phyloP scores from a whole-genome alignment of 2,888 invertebrate genomes.

The Ectemnius cavifrons region DNA sequence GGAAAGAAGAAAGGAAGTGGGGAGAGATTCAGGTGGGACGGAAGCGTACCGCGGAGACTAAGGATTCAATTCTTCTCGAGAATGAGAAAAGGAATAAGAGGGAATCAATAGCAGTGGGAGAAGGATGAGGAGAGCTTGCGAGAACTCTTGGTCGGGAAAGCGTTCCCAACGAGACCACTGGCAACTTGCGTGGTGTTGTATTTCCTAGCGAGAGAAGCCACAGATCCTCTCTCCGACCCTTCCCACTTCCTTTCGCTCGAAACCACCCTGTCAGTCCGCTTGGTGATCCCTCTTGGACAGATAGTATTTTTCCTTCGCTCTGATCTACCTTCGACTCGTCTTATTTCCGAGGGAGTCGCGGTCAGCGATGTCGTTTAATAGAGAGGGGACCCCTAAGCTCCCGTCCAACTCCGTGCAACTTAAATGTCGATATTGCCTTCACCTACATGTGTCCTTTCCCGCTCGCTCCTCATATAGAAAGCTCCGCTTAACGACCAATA shows the following conservation, averaged over 20 bases:
- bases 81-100: conserved; percentile 63
- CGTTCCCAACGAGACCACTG: no score
- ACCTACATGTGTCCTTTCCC: no score
- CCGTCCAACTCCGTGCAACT: no score
- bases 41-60: conserved; percentile 62
- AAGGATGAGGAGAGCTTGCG: conserved; percentile 39
- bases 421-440: no score
- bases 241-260: conserved; percentile 24
- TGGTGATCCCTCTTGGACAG: conserved; percentile 38
- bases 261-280: conserved; percentile 39
- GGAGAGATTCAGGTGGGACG: conserved; percentile 54
- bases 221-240: conserved; percentile 62
- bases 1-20: conserved; percentile 6
- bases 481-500: no score
- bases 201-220: conserved; percentile 72
- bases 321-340: not conserved
- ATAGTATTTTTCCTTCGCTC: conserved; percentile 52
- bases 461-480: no score
- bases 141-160: conserved; percentile 16
- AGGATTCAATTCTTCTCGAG: conserved; percentile 73
- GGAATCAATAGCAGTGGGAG: conserved; percentile 68
- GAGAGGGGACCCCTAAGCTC: no score
- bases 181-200: conserved; percentile 52
- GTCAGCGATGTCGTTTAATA: no score
- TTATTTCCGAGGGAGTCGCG: not conserved